Percentiles rank a stretch among this genome's conserved stretches.
Evolutionary conservation across 2,113 vertebrate species (phyloP).

Genomic region (Hyaena hyaena): DNA sequence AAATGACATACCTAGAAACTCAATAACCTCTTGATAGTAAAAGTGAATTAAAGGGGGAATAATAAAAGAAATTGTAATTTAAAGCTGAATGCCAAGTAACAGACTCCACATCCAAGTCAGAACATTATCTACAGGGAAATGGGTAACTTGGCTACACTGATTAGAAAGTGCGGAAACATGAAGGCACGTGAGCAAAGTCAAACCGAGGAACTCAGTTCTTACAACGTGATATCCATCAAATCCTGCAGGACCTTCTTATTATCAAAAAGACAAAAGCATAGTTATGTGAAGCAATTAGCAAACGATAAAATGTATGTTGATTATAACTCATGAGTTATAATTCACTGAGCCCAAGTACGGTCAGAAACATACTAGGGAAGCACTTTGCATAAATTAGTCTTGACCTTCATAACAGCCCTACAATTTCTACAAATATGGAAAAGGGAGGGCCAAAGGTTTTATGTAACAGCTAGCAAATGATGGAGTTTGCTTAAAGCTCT

Average conservation of each 20-base stretch:
- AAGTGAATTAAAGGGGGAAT: background rate
- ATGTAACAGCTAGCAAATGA: background rate
- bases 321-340: background rate
- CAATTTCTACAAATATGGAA: background rate
- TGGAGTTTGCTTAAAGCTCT: background rate
- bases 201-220: background rate
- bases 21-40: background rate
- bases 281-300: background rate
- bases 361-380: background rate
- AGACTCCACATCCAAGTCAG: background rate
- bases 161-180: background rate
- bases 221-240: background rate
- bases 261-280: background rate
- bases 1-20: background rate
- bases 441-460: background rate
- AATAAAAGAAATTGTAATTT: background rate
- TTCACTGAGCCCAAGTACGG: background rate
- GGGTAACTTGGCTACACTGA: background rate
- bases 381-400: background rate
- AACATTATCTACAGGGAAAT: background rate
- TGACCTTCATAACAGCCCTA: background rate
- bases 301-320: background rate
- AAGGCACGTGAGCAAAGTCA: background rate
- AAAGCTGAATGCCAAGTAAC: background rate
- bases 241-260: background rate